These are phyloP conservation scores for Tetanocera ferruginea DNA, from an alignment of 2,888 invertebrate genomes.

Conservation along the genomic window DNA sequence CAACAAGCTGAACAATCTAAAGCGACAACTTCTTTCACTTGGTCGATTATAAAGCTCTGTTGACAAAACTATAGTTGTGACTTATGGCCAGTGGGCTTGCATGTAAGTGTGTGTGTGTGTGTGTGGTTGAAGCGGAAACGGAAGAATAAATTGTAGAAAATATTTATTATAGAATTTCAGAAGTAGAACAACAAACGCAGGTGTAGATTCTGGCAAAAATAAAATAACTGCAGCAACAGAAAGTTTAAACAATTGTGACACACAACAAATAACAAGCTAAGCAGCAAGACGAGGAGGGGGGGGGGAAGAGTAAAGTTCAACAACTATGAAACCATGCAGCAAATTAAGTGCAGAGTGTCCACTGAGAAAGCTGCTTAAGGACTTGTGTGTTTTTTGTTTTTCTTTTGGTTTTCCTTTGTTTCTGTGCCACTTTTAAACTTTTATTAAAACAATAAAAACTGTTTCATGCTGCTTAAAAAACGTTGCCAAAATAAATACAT, in stretches of 20 bases:
- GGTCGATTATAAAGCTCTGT: conserved; percentile 1
- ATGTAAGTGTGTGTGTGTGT: neutral
- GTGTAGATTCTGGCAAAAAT: conserved; percentile 17
- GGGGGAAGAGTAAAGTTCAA: no score
- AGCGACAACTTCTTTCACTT: neutral
- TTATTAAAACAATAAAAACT: neutral
- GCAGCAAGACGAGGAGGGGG: no score
- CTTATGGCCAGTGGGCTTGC: neutral
- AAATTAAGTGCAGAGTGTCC: neutral
- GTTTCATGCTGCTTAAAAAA: neutral
- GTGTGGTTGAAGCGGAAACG: neutral
- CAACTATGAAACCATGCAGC: neutral
- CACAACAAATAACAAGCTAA: neutral
- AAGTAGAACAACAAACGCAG: conserved; percentile 11
- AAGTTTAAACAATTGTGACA: conserved; percentile 28
- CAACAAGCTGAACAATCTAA: neutral
- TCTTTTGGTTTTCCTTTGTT: neutral
- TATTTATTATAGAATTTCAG: neutral
- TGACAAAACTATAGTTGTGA: conserved; percentile 7
- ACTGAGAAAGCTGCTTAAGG: neutral
- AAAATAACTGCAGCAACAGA: conserved; percentile 10
- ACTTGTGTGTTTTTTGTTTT: neutral
- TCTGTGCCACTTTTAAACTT: neutral
- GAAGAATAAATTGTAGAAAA: neutral
- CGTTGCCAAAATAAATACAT: neutral